A percentile compares a stretch with the other conserved stretches of the same genome.
Conservation (phyloP, 2,113 vertebrate species). For the Pseudolaguvia tuberculata region DNA sequence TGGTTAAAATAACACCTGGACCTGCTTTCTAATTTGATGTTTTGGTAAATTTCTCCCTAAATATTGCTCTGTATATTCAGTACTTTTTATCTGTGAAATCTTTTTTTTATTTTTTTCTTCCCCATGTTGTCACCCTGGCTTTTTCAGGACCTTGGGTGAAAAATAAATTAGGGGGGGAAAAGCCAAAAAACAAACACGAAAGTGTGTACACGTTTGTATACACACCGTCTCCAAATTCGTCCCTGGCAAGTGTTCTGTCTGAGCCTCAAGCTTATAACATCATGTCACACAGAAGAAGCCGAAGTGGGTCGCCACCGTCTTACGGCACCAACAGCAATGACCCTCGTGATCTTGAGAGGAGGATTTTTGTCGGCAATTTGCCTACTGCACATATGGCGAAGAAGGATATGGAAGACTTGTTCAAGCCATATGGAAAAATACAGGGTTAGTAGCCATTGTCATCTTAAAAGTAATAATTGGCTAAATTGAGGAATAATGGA, state of each 20-base stretch:
- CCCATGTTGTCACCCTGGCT: constrained; percentile 61
- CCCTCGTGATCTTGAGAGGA: constrained; percentile 80
- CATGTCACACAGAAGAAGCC: constrained; percentile 82
- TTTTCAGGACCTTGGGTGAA: constrained; percentile 64
- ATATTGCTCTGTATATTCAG: constrained; percentile 36
- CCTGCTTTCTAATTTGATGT: background rate
- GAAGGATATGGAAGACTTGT: constrained; percentile 82
- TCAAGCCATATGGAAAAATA: constrained; percentile 79
- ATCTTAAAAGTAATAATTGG: constrained; percentile 26
- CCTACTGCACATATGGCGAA: constrained; percentile 79
- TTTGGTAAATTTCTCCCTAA: constrained; percentile 17
- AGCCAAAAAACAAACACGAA: constrained; percentile 6
- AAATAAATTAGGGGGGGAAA: constrained; percentile 48
- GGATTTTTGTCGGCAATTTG: constrained; percentile 89
- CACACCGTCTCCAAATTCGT: constrained; percentile 36
- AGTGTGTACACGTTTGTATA: constrained; percentile 37
- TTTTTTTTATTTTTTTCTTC: constrained; percentile 64
- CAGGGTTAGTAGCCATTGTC: constrained; percentile 75
- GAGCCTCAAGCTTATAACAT: constrained; percentile 48
- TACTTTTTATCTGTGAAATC: constrained; percentile 57
- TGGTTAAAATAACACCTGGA: background rate
- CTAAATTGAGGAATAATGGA: constrained; percentile 6
- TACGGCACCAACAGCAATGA: constrained; percentile 75
- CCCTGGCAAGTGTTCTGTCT: constrained; percentile 30
- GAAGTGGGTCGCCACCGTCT: constrained; percentile 66